Conservation (phyloP, 2,888 invertebrate genomes). For the Campoplex nolae region DNA sequence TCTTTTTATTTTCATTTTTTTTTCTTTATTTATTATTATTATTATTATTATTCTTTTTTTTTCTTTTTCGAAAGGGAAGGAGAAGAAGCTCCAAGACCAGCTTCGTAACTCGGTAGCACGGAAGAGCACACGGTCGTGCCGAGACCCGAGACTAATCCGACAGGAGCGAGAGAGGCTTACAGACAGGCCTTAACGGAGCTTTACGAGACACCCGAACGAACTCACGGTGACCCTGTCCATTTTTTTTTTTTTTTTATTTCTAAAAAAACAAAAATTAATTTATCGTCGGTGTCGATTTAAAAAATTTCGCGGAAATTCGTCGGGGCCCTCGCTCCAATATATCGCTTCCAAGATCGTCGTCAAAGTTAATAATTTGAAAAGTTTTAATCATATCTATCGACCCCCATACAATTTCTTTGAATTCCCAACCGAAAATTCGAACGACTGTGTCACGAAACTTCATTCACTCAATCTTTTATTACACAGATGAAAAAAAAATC, state of each 20-base stretch:
- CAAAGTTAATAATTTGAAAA: neutral
- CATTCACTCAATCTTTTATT: neutral
- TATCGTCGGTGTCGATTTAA: conserved; percentile 1
- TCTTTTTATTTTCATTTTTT: conserved; percentile 3
- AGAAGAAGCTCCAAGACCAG: conserved; percentile 60
- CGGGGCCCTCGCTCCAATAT: neutral
- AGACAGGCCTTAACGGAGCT: conserved; percentile 50
- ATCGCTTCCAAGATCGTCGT: neutral
- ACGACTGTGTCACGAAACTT: no score
- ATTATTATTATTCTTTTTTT: neutral
- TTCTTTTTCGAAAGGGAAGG: conserved; percentile 16
- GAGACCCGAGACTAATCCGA: conserved; percentile 65
- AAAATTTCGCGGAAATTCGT: neutral
- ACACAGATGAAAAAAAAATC: neutral
- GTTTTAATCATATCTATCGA: neutral
- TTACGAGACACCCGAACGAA: conserved; percentile 48
- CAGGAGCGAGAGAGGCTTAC: conserved; percentile 48
- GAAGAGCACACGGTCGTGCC: conserved; percentile 54
- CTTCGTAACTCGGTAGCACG: conserved; percentile 67
- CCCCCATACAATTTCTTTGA: neutral
- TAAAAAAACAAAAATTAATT: conserved; percentile 6
- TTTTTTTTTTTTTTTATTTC: neutral
- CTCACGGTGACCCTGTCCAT: conserved; percentile 35
- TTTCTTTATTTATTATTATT: neutral
- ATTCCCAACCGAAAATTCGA: neutral